A percentile compares a stretch with the other conserved stretches of the same genome.
Conservation (phyloP, 2,888 invertebrate species). For the Selenia dentaria region DNA sequence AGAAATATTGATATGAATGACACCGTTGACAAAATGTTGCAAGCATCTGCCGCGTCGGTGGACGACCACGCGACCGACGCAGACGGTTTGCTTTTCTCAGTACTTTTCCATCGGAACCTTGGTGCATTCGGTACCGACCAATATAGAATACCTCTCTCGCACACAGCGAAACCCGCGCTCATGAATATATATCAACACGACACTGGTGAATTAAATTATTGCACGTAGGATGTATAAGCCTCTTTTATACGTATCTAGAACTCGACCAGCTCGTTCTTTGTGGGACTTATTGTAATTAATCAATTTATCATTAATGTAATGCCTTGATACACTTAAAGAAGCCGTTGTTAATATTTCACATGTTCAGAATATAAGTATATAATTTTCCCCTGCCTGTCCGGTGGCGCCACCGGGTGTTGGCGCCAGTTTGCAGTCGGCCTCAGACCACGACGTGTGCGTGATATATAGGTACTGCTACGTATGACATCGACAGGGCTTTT, state of each 20-base stretch:
- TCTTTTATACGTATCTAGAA: constrained; percentile 24
- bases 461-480: constrained; percentile 32
- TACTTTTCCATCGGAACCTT: constrained; percentile 69
- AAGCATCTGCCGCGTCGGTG: constrained; percentile 39
- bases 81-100: constrained; percentile 60
- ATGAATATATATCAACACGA: constrained; percentile 28
- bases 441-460: constrained; percentile 43
- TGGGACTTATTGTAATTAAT: constrained; percentile 8
- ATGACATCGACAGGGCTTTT: constrained; percentile 4
- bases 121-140: constrained; percentile 43
- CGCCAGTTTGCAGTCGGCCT: constrained; percentile 18
- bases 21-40: constrained; percentile 49
- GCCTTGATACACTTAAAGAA: constrained; percentile 4
- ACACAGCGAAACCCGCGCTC: constrained; percentile 25
- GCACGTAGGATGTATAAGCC: constrained; percentile 26
- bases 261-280: constrained; percentile 18
- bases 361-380: constrained; percentile 34
- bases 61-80: no score
- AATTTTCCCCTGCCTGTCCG: constrained; percentile 40
- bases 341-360: constrained; percentile 20
- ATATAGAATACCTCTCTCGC: constrained; percentile 46
- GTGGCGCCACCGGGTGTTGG: constrained; percentile 50
- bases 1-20: background rate
- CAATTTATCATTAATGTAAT: constrained; percentile 5
- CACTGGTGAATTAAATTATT: constrained; percentile 27